A percentile compares a stretch with the other conserved stretches of the same genome.
These are phyloP conservation scores for Pseudococcus jackbeardsleyi DNA, from an alignment of 2,888 invertebrate species.

Conservation along the genomic window DNA sequence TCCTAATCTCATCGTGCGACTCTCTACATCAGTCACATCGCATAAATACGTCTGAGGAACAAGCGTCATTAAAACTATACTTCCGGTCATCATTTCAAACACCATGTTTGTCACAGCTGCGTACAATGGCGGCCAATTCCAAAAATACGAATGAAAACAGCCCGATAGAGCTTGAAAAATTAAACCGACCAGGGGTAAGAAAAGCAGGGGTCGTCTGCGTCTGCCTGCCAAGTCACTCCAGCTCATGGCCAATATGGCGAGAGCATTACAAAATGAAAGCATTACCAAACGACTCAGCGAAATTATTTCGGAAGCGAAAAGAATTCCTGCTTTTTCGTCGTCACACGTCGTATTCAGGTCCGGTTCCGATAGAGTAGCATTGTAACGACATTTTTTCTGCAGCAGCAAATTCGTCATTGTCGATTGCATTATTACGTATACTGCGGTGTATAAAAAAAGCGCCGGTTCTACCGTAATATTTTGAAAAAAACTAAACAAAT, in stretches of 20 bases:
- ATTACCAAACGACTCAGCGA: neutral
- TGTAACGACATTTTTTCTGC: constrained; percentile 55
- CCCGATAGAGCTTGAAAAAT: constrained; percentile 66
- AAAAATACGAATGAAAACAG: constrained; percentile 67
- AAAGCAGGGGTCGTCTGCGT: constrained; percentile 66
- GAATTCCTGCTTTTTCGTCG: constrained; percentile 37
- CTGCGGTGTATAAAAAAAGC: neutral
- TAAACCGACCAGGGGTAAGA: constrained; percentile 66
- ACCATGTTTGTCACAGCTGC: neutral
- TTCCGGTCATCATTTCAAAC: neutral
- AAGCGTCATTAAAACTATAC: neutral
- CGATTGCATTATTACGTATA: neutral
- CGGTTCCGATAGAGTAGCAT: neutral
- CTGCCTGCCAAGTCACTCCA: constrained; percentile 57
- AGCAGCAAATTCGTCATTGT: constrained; percentile 36
- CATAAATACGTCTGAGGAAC: neutral
- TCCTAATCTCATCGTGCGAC: constrained; percentile 44
- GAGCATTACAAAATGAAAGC: constrained; percentile 66
- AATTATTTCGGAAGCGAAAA: neutral
- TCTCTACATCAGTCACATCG: constrained; percentile 3
- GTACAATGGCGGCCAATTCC: constrained; percentile 66
- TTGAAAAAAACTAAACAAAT: neutral
- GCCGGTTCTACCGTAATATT: neutral
- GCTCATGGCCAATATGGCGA: constrained; percentile 57
- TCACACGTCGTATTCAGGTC: constrained; percentile 43